Evolutionary conservation across 2,797 vertebrate species (phyloP), one percentile per base, ranked within the genome.

Genomic region (Phyllotis vaccarum): DNA sequence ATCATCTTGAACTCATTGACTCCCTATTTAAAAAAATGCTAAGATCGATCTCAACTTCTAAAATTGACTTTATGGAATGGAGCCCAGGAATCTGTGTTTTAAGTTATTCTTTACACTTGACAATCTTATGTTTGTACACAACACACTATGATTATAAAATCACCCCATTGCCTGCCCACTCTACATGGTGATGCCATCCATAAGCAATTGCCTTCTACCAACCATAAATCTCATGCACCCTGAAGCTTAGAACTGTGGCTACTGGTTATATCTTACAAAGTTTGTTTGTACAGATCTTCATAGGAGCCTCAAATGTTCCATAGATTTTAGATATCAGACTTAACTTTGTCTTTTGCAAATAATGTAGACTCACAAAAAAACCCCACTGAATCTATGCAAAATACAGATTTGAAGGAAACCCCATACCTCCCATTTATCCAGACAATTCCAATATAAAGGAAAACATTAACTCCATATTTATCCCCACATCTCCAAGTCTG

Each of bases 401-500:
- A 75, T 24, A 27, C 60, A 93, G 80, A 34, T 31, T 80, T 24
- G 87, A n/a, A 72, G 27, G 94, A 98, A 97, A 90, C 93, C 75
- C 81, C 96, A 89, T 27, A 0, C 14, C 2, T 0, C 0, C 81
- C 90, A 83, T 95, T 95, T 97, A 97, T 82, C 34, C 27, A 31
- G 79, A 86, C 29, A 17, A 72, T 97, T 96, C 93, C 85, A 95
- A 80, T 86, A 76, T 29, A 93, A 89, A 80, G 86, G 62, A 89
- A 83, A 74, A 87, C 91, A 97, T 97, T 96, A 98, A 8, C 94
- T 95, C 97, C 78, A 49, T 96, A 96, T 93, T 96, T 90, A 97
- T 96, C 89, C 92, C 86, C 95, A 97, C 43, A 22, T 95, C 89
- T 95, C 94, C 94, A 82, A 40, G 88, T 96, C 91, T 86, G 95